These are phyloP conservation scores for Pandion haliaetus DNA, from an alignment of 2,113 vertebrate species.

Conservation along the genomic window DNA sequence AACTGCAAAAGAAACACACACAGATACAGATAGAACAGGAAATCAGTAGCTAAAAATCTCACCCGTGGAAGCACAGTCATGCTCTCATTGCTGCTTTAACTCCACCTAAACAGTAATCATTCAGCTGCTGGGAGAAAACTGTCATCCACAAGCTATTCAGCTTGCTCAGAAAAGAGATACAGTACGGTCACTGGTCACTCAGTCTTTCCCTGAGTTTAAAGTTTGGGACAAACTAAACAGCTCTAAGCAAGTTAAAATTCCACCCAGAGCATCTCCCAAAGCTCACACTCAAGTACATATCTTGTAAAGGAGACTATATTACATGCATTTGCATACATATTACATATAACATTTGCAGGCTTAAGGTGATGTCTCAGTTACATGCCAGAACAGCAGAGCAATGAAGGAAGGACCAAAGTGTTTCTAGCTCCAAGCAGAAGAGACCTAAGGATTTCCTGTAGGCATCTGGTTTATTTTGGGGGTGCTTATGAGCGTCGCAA, in stretches of 20 bases:
- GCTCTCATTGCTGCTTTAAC: neutral
- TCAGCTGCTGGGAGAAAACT: neutral
- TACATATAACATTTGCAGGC: neutral
- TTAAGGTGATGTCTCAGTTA: neutral
- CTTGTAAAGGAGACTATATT: neutral
- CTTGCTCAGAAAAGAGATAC: neutral
- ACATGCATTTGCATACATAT: too few species aligned
- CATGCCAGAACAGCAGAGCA: neutral
- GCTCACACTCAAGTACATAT: neutral
- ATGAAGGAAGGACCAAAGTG: neutral
- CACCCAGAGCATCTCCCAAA: neutral
- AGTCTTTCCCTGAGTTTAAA: neutral
- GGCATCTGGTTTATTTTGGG: neutral
- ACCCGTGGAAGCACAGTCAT: neutral
- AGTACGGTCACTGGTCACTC: neutral
- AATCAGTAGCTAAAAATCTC: neutral
- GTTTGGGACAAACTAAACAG: neutral
- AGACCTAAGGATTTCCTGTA: neutral
- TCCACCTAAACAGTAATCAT: neutral
- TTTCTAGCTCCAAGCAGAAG: neutral
- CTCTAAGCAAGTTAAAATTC: neutral
- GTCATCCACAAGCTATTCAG: neutral
- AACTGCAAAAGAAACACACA: neutral
- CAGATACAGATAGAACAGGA: neutral
- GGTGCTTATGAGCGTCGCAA: neutral